These are phyloP conservation scores for Hemicentrotus pulcherrimus DNA, from an alignment of 35 echinoderm and acorn worm species.

Conservation along the genomic window DNA sequence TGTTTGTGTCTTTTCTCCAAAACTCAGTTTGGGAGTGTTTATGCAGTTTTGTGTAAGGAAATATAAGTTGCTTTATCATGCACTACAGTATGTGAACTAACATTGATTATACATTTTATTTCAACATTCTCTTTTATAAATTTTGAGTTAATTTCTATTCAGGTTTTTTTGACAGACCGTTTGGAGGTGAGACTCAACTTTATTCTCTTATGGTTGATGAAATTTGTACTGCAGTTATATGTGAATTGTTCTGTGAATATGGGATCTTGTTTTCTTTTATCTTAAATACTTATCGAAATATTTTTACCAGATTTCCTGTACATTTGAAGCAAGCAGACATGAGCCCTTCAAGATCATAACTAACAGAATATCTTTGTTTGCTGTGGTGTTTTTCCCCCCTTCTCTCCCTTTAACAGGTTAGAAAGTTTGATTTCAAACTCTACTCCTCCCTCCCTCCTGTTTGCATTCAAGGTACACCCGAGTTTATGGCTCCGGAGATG, in stretches of 20 bases:
- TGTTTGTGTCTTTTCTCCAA: neutral
- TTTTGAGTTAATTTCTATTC: neutral
- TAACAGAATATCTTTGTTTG: slow-evolving; percentile 44
- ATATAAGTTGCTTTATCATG: neutral
- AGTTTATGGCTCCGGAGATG: slow-evolving; percentile 99
- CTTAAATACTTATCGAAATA: neutral
- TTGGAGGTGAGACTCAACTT: neutral
- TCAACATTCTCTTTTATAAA: neutral
- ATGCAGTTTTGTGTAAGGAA: neutral
- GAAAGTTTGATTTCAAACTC: slow-evolving; percentile 38
- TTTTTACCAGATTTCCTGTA: neutral
- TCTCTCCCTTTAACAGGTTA: slow-evolving; percentile 41
- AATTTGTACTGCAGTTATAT: neutral
- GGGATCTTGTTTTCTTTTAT: neutral
- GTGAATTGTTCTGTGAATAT: neutral
- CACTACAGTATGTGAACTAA: neutral
- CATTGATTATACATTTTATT: neutral
- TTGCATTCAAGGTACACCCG: slow-evolving; percentile 98
- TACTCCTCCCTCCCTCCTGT: slow-evolving; percentile 58
- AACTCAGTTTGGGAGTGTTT: neutral
- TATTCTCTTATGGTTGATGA: neutral
- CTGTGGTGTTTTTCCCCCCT: slow-evolving; percentile 47
- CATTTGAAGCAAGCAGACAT: neutral
- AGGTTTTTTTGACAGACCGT: neutral
- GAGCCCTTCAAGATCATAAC: slow-evolving; percentile 20